phyloP scores from a whole-genome alignment of 2,888 invertebrate genomes.

The Urechis unicinctus region DNA sequence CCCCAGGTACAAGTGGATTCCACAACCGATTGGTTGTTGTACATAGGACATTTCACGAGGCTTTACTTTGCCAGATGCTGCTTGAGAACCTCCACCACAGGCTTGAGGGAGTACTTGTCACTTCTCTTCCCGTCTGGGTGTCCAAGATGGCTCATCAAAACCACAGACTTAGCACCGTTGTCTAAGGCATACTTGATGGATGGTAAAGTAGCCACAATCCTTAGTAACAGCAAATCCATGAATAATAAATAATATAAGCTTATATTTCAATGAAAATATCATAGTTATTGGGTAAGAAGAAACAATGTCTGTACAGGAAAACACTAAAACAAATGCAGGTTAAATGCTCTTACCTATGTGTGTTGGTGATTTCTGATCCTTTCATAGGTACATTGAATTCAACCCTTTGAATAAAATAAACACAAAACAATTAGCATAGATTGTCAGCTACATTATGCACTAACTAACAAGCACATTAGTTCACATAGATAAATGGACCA shows the following conservation, averaged over 20 bases:
- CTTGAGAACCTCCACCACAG: constrained; percentile 85
- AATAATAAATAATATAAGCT: background rate
- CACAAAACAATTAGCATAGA: background rate
- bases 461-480: no score
- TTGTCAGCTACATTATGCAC: no score
- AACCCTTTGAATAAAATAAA: constrained; percentile 64
- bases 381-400: constrained; percentile 97
- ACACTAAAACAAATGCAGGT: background rate
- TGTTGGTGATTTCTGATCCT: constrained; percentile 93
- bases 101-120: constrained; percentile 82
- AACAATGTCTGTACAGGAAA: no score
- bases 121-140: constrained; percentile 88
- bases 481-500: no score
- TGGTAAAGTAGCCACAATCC: constrained; percentile 91
- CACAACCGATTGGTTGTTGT: no score
- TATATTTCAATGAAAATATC: no score
- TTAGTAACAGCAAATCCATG: no score
- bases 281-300: no score
- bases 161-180: constrained; percentile 89
- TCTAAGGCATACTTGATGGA: constrained; percentile 87
- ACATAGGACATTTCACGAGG: constrained; percentile 1
- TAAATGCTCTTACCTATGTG: constrained; percentile 61
- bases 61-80: constrained; percentile 68
- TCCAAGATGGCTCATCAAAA: constrained; percentile 96
- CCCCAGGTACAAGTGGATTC: no score